Evolutionary conservation across 2,888 invertebrate species (phyloP), one percentile per base, ranked within the genome.

Genomic region (Drosophila mimica): DNA sequence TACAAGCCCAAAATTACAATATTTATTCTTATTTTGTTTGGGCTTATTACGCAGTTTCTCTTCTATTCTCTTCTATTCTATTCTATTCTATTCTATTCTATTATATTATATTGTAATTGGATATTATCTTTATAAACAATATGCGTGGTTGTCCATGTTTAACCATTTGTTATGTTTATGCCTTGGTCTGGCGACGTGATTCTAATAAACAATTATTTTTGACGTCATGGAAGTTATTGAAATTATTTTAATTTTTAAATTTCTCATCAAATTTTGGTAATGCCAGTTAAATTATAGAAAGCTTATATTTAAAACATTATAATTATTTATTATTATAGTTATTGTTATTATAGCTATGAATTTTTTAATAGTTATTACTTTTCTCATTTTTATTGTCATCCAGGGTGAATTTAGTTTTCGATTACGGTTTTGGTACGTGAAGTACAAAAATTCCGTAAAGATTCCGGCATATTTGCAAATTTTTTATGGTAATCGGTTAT

Each of bases 121-220:
- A 54, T 54, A 34, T 17, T 54, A 30, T 51, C 3, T 25, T 15
- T 20, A 3, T 25, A 25, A 6, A 7, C 17, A 54, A 36, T 58
- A 25, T 58, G 58, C 31, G 46, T 33, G 25, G 17, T 46, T 58
- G 43, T 28, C 33, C 33, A 33, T 51, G 8, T 17, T 34, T 15
- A 3, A 17, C 17, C 3, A 64, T 40, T 51, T 20, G n/a, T 38
- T 40, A 48, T 20, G 7, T 51, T 48, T 17, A 15, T 15, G 57
- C 43, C 56, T 79, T 70, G 64, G 60, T 59, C 28, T 40, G 9
- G 11, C 28, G 33, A 69, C 56, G 57, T 67, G 60, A 43, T 53
- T 61, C 36, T 33, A 40, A 49, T 76, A 48, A 20, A 25, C 28
- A 65, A 53, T 34, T 6, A 36, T 52, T 46, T 15, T 60, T n/a